Evolutionary conservation across 2,797 vertebrate genomes (phyloP), one percentile per base, ranked within the genome.

Genomic region (Oophaga sylvatica): DNA sequence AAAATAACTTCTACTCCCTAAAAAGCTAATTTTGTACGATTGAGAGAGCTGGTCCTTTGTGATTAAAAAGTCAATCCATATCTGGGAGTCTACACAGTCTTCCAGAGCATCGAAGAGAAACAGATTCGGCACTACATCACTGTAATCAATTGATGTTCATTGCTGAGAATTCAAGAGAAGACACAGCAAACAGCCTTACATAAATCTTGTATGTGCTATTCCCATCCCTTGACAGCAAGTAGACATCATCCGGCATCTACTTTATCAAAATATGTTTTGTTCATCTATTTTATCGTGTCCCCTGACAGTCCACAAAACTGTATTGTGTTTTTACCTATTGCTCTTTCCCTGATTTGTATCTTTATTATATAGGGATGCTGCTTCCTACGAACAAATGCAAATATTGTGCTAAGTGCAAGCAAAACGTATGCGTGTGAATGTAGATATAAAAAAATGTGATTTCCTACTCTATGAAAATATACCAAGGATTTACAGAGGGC

Each of bases 71-170:
- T 59, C 71, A 65, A 59, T 68, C 76, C 48, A 67, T 85, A 41
- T 71, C 71, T 81, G 20, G 45, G 56, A 35, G 65, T 86, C 87
- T 85, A 70, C 56, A 31, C 75, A 76, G 82, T 80, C 59, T 84
- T 65, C 60, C 31, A 19, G 81, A 70, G 81, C 85, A 68, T 65
- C 81, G 62, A 78, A 60, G 73, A 70, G 60, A 57, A 67, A 41
- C 59, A 87, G n/a, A 68, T 71, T 48, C 62, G 59, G 73, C 56
- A 31, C 20, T 80, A 84, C 15, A 88, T 88, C 87, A 84, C 53
- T 60, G 63, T 83, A 87, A 87, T 87, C 87, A 83, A 87, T 83
- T 87, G 87, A 79, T 68, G 45, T 68, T 83, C 70, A 78, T 70
- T 79, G 71, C 76, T 19, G 63, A 87, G 65, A 67, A 78, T 78